A percentile compares a stretch with the other conserved stretches of the same genome.
Evolutionary conservation across 2,888 invertebrate species (phyloP).

Genomic region (Campoplex nolae): DNA sequence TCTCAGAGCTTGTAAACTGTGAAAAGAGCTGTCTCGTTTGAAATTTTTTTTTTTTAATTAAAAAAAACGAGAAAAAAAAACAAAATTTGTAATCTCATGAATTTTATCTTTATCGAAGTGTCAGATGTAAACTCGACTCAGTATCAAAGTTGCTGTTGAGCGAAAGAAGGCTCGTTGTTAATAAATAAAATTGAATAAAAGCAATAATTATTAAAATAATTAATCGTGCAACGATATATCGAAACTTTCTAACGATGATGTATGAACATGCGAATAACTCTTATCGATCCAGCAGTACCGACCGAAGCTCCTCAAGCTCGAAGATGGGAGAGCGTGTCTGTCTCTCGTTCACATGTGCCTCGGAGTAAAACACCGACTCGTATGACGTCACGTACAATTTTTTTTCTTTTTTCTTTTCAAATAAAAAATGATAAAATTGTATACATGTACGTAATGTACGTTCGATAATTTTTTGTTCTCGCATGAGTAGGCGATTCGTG

Average conservation of each 20-base stretch:
- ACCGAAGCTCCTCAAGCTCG: not conserved
- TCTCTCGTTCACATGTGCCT: not conserved
- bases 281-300: constrained; percentile 8
- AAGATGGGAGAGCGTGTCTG: not conserved
- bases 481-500: constrained; percentile 6
- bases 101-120: not conserved
- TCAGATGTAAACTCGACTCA: not conserved
- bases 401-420: not conserved
- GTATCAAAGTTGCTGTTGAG: not conserved
- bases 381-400: not conserved
- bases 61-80: too few relatives aligned
- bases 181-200: not conserved
- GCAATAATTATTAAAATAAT: not conserved
- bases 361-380: not conserved
- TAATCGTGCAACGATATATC: not conserved
- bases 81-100: too few relatives aligned
- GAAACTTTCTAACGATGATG: not conserved
- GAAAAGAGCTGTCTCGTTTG: not conserved
- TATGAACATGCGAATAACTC: not conserved
- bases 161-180: not conserved
- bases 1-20: not conserved
- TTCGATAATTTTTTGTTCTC: constrained; percentile 11
- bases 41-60: too few relatives aligned
- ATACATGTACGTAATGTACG: not conserved
- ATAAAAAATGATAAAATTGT: constrained; percentile 8